Conservation (phyloP, 30 jellyfish, hydroid and myxozoan species). For the Cassiopea andromeda region DNA sequence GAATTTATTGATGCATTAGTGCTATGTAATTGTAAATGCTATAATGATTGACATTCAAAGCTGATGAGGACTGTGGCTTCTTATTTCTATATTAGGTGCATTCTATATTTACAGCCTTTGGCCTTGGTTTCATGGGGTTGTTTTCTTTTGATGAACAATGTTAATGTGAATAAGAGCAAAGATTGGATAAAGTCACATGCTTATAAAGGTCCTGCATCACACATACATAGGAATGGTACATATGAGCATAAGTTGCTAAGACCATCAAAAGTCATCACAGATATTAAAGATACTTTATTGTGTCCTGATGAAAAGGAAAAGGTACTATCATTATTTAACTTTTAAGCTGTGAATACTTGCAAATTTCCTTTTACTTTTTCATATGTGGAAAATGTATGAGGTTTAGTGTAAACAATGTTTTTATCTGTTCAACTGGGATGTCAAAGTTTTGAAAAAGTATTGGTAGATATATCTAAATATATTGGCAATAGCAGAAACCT, state of each 20-base stretch:
- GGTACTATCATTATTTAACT: constrained; percentile 12
- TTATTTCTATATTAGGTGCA: not conserved
- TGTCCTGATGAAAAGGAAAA: constrained; percentile 86
- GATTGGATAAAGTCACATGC: constrained; percentile 74
- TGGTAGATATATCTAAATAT: too few relatives aligned
- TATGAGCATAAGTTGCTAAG: constrained; percentile 58
- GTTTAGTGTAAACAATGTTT: too few relatives aligned
- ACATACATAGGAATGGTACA: constrained; percentile 74
- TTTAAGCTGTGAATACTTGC: not conserved
- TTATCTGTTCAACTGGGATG: too few relatives aligned
- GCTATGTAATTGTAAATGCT: too few relatives aligned
- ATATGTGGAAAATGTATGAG: not conserved
- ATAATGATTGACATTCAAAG: too few relatives aligned
- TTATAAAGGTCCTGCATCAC: constrained; percentile 85
- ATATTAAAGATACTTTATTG: constrained; percentile 62
- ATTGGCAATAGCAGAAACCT: too few relatives aligned
- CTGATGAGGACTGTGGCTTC: too few relatives aligned
- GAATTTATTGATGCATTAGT: too few relatives aligned
- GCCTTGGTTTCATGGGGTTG: constrained; percentile 93
- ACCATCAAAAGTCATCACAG: constrained; percentile 73
- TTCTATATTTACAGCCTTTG: constrained; percentile 51
- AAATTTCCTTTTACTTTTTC: too few relatives aligned
- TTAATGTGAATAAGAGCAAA: constrained; percentile 35
- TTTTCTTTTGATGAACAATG: constrained; percentile 56
- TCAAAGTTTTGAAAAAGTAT: too few relatives aligned